Percentiles rank a stretch among this genome's conserved stretches.
These are phyloP conservation scores for Drosophila greeni DNA, from an alignment of 2,888 invertebrate genomes.

Conservation along the genomic window DNA sequence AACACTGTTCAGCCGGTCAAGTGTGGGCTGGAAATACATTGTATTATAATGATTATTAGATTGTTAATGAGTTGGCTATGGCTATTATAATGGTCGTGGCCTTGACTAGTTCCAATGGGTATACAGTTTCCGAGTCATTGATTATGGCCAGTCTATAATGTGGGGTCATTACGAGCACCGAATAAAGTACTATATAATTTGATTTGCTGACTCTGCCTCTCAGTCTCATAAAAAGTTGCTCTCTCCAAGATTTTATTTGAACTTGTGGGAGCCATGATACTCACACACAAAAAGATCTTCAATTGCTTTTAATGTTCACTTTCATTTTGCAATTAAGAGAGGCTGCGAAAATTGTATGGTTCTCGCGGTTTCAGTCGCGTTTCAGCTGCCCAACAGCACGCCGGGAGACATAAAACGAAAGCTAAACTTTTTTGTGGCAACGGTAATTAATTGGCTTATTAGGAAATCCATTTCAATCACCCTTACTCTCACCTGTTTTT, in stretches of 20 bases:
- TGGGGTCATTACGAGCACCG: conserved; percentile 43
- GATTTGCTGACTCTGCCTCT: conserved; percentile 23
- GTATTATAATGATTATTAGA: conserved; percentile 14
- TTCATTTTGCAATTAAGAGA: conserved; percentile 59
- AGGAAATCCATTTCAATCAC: conserved; percentile 22
- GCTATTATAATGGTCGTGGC: conserved; percentile 14
- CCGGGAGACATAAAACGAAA: conserved; percentile 39
- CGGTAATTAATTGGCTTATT: conserved; percentile 66
- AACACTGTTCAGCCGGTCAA: conserved; percentile 4
- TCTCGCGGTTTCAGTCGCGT: conserved; percentile 37
- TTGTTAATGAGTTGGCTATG: conserved; percentile 13
- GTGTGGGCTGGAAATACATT: conserved; percentile 12
- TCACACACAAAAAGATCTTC: conserved; percentile 40
- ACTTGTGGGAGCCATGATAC: conserved; percentile 18
- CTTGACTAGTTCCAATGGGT: conserved; percentile 14
- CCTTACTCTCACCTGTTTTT: conserved; percentile 7
- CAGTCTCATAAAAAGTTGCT: conserved; percentile 16
- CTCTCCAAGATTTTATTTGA: conserved; percentile 8
- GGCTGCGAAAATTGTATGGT: conserved; percentile 14
- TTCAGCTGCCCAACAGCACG: conserved; percentile 19
- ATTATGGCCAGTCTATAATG: not conserved
- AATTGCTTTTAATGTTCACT: conserved; percentile 53
- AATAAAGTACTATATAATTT: conserved; percentile 53
- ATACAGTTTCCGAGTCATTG: conserved; percentile 11
- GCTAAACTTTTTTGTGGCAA: conserved; percentile 32